Evolutionary conservation across 2,888 invertebrate species (phyloP).

Genomic region (Leucozona laternaria): DNA sequence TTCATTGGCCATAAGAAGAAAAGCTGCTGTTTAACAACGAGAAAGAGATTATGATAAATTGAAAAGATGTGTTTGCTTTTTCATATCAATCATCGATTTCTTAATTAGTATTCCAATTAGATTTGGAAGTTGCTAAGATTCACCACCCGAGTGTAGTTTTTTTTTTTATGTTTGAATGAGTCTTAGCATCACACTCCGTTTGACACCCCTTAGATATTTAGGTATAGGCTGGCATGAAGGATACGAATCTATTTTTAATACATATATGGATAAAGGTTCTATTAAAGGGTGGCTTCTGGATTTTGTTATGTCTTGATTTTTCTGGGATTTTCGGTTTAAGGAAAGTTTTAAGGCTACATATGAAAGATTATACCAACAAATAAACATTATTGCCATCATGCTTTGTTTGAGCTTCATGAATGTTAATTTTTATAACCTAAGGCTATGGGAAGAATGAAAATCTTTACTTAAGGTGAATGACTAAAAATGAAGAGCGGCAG

Average conservation of each 20-base stretch:
- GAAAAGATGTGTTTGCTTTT: slow-evolving; percentile 2
- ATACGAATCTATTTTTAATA: not conserved
- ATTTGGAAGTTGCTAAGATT: not conserved
- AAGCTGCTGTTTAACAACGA: slow-evolving; percentile 16
- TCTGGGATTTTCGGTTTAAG: not conserved
- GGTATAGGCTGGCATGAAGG: not conserved
- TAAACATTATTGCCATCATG: not conserved
- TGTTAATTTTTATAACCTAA: not conserved
- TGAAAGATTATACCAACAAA: not conserved
- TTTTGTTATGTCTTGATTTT: not conserved
- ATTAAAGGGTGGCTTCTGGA: not conserved
- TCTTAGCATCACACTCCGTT: not conserved
- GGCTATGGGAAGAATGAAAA: not conserved
- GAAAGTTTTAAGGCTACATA: not conserved
- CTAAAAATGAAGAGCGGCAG: not conserved
- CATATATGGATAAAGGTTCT: not conserved
- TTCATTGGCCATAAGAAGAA: slow-evolving; percentile 3
- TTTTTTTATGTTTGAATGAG: not conserved
- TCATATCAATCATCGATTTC: slow-evolving; percentile 35
- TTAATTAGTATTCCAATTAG: slow-evolving; percentile 34
- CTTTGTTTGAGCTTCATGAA: not conserved
- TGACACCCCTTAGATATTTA: not conserved
- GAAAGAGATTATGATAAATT: slow-evolving; percentile 30
- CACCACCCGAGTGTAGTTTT: not conserved
- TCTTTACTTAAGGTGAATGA: not conserved